phyloP scores from a whole-genome alignment of 2,797 vertebrate species.

The Microtus agrestis region DNA sequence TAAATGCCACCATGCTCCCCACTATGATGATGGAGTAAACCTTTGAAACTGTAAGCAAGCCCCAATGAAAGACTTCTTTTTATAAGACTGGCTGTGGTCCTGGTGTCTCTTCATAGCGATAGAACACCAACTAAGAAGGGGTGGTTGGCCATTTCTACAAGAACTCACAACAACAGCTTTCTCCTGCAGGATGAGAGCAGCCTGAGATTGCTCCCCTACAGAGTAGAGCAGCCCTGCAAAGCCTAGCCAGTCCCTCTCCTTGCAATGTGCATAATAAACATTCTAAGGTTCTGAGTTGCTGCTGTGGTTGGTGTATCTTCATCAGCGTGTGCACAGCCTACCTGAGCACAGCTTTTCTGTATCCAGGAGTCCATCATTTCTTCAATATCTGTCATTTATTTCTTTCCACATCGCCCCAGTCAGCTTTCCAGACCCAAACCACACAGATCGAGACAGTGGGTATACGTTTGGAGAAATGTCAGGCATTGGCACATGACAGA shows the following conservation, averaged over 20 bases:
- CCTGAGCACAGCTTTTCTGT: not conserved
- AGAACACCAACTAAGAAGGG: too few relatives aligned
- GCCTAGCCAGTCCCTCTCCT: not conserved
- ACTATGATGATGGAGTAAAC: not conserved
- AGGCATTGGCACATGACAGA: not conserved
- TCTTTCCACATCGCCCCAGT: not conserved
- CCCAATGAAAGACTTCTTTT: not conserved
- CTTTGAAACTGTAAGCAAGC: not conserved
- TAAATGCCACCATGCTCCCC: too few relatives aligned
- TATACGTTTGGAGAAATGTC: not conserved
- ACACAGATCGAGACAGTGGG: not conserved
- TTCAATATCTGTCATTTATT: not conserved
- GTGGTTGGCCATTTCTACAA: not conserved
- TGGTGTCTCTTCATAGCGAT: too few relatives aligned
- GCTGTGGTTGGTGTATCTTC: too few relatives aligned
- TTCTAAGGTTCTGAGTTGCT: not conserved
- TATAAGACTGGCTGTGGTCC: not conserved
- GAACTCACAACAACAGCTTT: not conserved
- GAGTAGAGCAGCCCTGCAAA: not conserved
- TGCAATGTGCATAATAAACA: not conserved
- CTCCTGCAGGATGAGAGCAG: not conserved
- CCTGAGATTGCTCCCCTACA: not conserved
- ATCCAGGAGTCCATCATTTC: not conserved
- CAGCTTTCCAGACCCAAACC: not conserved
- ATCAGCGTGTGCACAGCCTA: not conserved